These are phyloP conservation scores for Ateles fusciceps DNA, from an alignment of 2,797 vertebrate genomes.

Conservation along the genomic window DNA sequence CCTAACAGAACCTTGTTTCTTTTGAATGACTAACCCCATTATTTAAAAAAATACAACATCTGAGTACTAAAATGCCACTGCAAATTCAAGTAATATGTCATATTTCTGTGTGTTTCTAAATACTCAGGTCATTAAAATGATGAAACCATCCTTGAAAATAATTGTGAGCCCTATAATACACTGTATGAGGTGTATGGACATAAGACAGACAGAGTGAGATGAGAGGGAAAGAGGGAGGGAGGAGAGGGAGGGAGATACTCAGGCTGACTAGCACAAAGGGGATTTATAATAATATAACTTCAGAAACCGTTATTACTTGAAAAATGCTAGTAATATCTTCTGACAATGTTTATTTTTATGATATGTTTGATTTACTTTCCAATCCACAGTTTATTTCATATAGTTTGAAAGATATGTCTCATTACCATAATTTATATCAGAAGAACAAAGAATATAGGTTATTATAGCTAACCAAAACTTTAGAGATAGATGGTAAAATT, in stretches of 20 bases:
- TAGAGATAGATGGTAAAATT: background rate
- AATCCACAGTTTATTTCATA: background rate
- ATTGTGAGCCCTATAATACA: slow-evolving; percentile 12
- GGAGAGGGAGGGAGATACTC: background rate
- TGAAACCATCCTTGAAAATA: slow-evolving; percentile 63
- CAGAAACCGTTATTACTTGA: slow-evolving; percentile 19
- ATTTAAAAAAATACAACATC: slow-evolving; percentile 63
- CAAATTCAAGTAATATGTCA: slow-evolving; percentile 62
- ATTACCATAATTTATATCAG: background rate
- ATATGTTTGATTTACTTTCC: slow-evolving; percentile 17
- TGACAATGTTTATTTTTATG: background rate
- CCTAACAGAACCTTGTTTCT: slow-evolving; percentile 8
- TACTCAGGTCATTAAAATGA: slow-evolving; percentile 69
- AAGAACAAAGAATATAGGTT: background rate
- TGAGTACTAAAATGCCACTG: slow-evolving; percentile 45
- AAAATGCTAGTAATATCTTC: slow-evolving; percentile 39
- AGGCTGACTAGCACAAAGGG: background rate
- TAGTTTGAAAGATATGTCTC: background rate
- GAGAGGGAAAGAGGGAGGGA: background rate
- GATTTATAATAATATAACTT: background rate
- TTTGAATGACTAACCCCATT: slow-evolving; percentile 50
- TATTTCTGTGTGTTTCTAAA: slow-evolving; percentile 52
- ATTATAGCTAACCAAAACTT: background rate
- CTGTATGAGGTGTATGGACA: background rate
- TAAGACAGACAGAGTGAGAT: background rate